Conservation (phyloP, 1,140 invertebrate genomes). For the Meloidogyne chitwoodi region DNA sequence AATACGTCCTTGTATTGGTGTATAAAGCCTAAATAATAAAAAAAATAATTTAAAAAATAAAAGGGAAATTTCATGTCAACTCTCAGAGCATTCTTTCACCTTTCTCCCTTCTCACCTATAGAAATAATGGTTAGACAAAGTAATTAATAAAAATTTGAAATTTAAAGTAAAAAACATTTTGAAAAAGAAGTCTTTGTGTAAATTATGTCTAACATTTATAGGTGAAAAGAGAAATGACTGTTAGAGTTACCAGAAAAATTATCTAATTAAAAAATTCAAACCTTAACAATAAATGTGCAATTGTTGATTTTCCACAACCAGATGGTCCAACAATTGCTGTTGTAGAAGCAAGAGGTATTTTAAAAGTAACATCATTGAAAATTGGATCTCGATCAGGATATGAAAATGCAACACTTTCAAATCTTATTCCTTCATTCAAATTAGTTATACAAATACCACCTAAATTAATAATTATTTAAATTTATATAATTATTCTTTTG, state of each 20-base stretch:
- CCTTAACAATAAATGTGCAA: constrained; percentile 62
- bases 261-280: too few relatives aligned
- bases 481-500: too few relatives aligned
- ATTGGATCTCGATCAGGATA: constrained; percentile 66
- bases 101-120: too few relatives aligned
- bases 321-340: constrained; percentile 64
- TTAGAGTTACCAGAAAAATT: too few relatives aligned
- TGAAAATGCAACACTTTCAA: constrained; percentile 64
- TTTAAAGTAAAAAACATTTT: too few relatives aligned
- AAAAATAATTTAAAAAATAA: constrained; percentile 12
- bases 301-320: constrained; percentile 65
- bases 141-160: too few relatives aligned
- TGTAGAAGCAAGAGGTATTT: constrained; percentile 60
- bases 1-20: constrained; percentile 48
- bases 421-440: constrained; percentile 65
- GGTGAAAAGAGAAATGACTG: too few relatives aligned
- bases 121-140: too few relatives aligned
- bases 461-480: constrained; percentile 25
- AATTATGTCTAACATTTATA: too few relatives aligned
- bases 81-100: too few relatives aligned
- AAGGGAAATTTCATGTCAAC: too few relatives aligned
- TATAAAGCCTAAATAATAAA: constrained; percentile 41
- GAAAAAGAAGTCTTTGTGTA: too few relatives aligned
- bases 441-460: constrained; percentile 62
- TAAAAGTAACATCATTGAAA: constrained; percentile 62